Base-by-base conservation (phyloP, 2,888 invertebrate genomes). In the Sarcophaga rosellei region DNA sequence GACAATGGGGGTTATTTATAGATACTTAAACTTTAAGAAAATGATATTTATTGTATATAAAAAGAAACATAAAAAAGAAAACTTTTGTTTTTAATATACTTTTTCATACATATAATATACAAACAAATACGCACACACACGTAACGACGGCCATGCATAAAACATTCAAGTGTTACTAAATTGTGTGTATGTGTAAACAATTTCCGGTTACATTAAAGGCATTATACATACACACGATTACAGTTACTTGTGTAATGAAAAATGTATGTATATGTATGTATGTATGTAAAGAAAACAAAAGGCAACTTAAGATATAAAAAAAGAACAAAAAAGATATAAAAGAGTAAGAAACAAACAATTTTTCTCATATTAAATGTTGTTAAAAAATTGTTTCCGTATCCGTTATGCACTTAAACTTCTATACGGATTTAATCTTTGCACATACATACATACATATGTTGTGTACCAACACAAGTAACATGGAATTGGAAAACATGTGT, bases 341-440 rank as follows among this genome's bases (percentile, higher is more conserved):
- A 68, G 17, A 12, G 3, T 53, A 53, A 15, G 17, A 53, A 53
- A 53, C 12, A 53, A 53, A 12, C 12, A 53, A 5, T 17, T 15
- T 53, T 17, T 53, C 17, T 84, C 59, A 76, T 77, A 76, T 80
- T 81, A 84, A 80, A 78, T 85, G 81, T 78, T 77, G 76, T 81
- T 83, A 81, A 86, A 81, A 87, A 88, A 88, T 87, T 88, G 87
- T 83, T 88, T 88, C 88, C 88, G 88, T 75, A 88, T 88, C 88
- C 89, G 88, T 77, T 81, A 72, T 81, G 73, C 76, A 82, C 84
- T 86, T 89, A 88, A 88, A 79, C 85, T 80, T 87, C 35, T 35
- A 53, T 53, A 88, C 81, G 83, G 73, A 74, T 66, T 70, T 68
- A 84, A 70, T 74, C 69, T 21, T 47, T 47, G 47, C 59, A 62